Base-by-base conservation (phyloP, 1,140 invertebrate species). In the Euura lappo region DNA sequence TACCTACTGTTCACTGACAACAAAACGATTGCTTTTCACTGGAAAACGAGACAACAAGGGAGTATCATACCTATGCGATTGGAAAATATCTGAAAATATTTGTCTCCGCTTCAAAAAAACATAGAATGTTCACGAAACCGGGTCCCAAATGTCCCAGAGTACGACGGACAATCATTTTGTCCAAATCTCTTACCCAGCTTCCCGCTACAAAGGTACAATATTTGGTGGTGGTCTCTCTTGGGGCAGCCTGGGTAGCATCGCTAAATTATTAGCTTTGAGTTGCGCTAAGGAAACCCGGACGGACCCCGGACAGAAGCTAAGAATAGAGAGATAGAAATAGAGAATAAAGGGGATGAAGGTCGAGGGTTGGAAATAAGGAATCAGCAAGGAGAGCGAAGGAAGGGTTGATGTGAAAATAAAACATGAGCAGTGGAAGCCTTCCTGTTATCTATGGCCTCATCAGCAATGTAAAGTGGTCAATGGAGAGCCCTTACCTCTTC, bases 381-480 rank as follows among this genome's bases (percentile, higher is more conserved):
- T 60, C 51, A n/a, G 51, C 28, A 60, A 60, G 51, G 51, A 60
- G 51, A 60, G 51, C 10, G 51, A 60, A 6, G 51, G 51, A 60
- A 60, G 51, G 51, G 51, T 60, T 60, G 51, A 60, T 60, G 51
- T 60, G 13, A n/a, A 60, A 60, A 60, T 60, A 60, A 60, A 60
- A 60, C 51, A 60, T 60, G 51, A 60, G 51, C 51, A 60, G 51
- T 60, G 51, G 51, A 60, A 60, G 51, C 51, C 51, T n/a, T n/a
- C 51, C 13, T 60, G 51, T 11, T 60, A 60, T 60, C 51, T 60
- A 60, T 60, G 13, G 51, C 51, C 51, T 60, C 51, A 60, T 60
- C 51, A 60, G 51, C 51, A 60, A 60, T 60, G 51, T 60, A 60
- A 60, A 60, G 51, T 60, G 51, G 51, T n/a, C 51, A 60, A 60